phyloP scores from a whole-genome alignment of 2,113 vertebrate genomes.

The Hyla sarda region DNA sequence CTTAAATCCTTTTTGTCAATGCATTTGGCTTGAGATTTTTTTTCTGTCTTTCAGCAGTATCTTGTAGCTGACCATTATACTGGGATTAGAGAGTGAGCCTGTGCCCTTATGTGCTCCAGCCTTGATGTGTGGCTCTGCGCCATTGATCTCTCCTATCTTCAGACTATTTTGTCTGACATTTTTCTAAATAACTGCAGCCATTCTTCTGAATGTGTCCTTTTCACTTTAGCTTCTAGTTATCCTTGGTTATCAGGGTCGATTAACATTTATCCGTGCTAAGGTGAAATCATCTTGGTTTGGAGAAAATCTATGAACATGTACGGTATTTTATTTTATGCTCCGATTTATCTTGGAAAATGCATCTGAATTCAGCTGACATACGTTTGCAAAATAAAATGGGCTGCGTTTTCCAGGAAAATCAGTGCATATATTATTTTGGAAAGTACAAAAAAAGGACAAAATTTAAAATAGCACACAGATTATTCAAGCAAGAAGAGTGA shows the following conservation, averaged over 20 bases:
- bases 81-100: neutral
- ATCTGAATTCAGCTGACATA: too few relatives aligned
- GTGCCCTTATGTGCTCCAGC: neutral
- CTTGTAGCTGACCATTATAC: neutral
- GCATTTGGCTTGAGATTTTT: neutral
- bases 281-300: neutral
- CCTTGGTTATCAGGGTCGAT: neutral
- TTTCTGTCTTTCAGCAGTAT: too few relatives aligned
- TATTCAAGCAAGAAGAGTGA: too few relatives aligned
- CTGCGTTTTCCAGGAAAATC: neutral
- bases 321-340: too few relatives aligned
- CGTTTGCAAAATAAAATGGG: too few relatives aligned
- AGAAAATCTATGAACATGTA: too few relatives aligned
- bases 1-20: neutral
- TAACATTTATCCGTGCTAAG: slow-evolving; percentile 14
- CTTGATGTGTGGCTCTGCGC: neutral
- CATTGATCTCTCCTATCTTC: neutral
- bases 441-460: too few relatives aligned
- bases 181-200: slow-evolving; percentile 5
- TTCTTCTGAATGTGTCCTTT: neutral
- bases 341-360: too few relatives aligned
- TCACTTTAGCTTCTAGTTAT: neutral
- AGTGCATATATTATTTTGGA: neutral
- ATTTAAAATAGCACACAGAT: too few relatives aligned
- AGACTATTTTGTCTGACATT: neutral